Conservation (phyloP, 2,113 vertebrate species). For the Phodopus roborovskii region DNA sequence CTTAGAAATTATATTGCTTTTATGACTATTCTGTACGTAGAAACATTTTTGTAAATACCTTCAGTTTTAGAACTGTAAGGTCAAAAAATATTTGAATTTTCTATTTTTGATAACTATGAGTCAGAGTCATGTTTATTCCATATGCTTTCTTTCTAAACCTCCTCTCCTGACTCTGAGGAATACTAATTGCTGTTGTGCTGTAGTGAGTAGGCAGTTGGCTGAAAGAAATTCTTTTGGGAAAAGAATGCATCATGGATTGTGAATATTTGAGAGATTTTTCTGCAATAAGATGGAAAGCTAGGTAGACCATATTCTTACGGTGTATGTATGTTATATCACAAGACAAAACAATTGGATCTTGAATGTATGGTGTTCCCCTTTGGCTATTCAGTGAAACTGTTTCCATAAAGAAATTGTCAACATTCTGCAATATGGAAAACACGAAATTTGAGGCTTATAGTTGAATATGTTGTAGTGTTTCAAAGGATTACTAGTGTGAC, state of each 20-base stretch:
- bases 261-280: slow-evolving; percentile 29
- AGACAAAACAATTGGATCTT: slow-evolving; percentile 16
- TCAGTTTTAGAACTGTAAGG: background rate
- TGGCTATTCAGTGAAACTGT: slow-evolving; percentile 48
- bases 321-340: background rate
- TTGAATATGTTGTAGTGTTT: background rate
- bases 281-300: slow-evolving; percentile 39
- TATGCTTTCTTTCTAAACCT: background rate
- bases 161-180: background rate
- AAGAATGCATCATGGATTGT: background rate
- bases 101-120: background rate
- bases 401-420: slow-evolving; percentile 46
- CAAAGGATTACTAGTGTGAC: slow-evolving; percentile 28
- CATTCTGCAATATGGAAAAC: slow-evolving; percentile 28
- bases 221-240: slow-evolving; percentile 38
- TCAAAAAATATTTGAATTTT: slow-evolving; percentile 2
- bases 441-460: background rate
- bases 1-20: slow-evolving; percentile 12
- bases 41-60: slow-evolving; percentile 14
- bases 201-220: background rate
- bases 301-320: background rate
- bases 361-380: background rate
- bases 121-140: background rate
- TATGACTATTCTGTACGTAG: background rate
- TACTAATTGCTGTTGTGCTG: background rate